Percentiles rank a stretch among this genome's conserved stretches.
These are phyloP conservation scores for Bicyclus anynana DNA, from an alignment of 1,140 invertebrate genomes.

Conservation along the genomic window DNA sequence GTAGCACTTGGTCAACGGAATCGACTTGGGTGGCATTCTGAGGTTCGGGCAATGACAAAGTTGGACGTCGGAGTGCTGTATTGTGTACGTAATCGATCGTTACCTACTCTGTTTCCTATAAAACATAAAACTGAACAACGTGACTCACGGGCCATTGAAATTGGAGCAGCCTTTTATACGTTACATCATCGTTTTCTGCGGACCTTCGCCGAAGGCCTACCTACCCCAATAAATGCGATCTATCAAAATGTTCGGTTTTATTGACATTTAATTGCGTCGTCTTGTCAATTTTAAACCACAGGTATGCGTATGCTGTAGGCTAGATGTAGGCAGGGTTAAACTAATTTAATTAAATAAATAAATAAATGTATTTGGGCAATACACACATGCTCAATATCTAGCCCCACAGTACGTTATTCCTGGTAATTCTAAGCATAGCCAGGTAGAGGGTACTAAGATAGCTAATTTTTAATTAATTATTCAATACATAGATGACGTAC, in stretches of 20 bases:
- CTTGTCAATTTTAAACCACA: too few species aligned
- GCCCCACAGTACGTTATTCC: too few species aligned
- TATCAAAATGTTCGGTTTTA: conserved; percentile 4
- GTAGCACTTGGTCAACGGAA: conserved; percentile 1
- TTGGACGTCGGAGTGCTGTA: conserved; percentile 24
- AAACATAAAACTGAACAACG: conserved; percentile 32
- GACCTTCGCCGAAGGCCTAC: conserved; percentile 36
- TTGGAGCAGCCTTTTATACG: conserved; percentile 34
- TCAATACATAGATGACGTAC: too few species aligned
- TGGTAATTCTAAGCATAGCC: too few species aligned
- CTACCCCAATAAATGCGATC: conserved; percentile 3
- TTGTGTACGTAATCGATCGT: conserved; percentile 37
- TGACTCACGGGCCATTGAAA: conserved; percentile 32
- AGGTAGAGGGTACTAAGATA: too few species aligned
- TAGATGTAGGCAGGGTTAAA: too few species aligned
- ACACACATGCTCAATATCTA: too few species aligned
- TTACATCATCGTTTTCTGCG: conserved; percentile 31
- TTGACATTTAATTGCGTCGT: neutral
- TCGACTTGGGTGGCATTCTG: conserved; percentile 46
- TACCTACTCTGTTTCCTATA: conserved; percentile 35
- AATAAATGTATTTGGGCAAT: too few species aligned
- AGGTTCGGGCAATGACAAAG: conserved; percentile 33
- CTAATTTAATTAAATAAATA: too few species aligned
- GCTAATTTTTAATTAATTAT: too few species aligned
- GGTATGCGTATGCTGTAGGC: too few species aligned